phyloP scores from a whole-genome alignment of 2,888 invertebrate genomes.

The Pilophorus perplexus region DNA sequence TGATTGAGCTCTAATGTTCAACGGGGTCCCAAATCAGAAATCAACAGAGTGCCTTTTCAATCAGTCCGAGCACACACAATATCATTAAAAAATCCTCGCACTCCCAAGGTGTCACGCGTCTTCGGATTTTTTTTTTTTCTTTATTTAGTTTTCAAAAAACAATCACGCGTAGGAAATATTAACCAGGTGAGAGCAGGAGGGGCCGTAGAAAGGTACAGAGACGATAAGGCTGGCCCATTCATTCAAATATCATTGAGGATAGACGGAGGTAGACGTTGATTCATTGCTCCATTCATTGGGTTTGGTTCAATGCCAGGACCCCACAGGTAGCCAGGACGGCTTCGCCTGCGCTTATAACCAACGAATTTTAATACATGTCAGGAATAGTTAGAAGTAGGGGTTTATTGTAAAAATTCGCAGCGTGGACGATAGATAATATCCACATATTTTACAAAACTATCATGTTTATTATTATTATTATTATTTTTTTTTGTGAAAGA shows the following conservation, averaged over 20 bases:
- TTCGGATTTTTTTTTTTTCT: not conserved
- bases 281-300: slow-evolving; percentile 39
- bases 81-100: slow-evolving; percentile 7
- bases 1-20: not conserved
- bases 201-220: not conserved
- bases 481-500: too few species aligned
- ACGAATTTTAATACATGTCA: too few species aligned
- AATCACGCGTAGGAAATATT: slow-evolving; percentile 16
- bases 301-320: slow-evolving; percentile 37
- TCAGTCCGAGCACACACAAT: not conserved
- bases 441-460: too few species aligned
- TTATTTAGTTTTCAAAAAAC: not conserved
- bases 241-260: slow-evolving; percentile 32
- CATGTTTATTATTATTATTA: too few species aligned
- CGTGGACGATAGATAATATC: too few species aligned
- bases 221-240: slow-evolving; percentile 24
- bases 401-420: too few species aligned
- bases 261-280: slow-evolving; percentile 36
- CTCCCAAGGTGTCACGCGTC: not conserved
- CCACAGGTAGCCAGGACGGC: slow-evolving; percentile 33
- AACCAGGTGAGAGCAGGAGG: slow-evolving; percentile 11
- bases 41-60: not conserved
- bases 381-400: too few species aligned
- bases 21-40: not conserved
- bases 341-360: not conserved